Percentiles rank a stretch among this genome's conserved stretches.
These are phyloP conservation scores for Oreortyx pictus DNA, from an alignment of 2,797 vertebrate species.

Conservation along the genomic window DNA sequence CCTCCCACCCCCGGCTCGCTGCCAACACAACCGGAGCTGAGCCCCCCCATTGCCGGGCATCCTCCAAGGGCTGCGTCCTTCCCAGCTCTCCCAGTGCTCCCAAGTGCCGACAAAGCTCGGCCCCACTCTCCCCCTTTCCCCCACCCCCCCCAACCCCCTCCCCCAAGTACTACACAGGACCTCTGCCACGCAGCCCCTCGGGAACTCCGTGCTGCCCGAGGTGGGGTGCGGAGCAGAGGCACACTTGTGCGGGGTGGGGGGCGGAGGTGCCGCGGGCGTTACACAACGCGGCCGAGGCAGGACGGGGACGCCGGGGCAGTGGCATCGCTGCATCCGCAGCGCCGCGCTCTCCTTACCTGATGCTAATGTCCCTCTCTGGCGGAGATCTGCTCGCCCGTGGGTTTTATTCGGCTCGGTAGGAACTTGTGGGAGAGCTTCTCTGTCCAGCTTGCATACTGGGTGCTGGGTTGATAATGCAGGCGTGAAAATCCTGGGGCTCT, in stretches of 20 bases:
- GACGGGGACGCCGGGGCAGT: conserved; percentile 4
- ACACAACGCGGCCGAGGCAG: conserved; percentile 44
- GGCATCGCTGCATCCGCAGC: conserved; percentile 35
- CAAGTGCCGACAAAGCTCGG: background rate
- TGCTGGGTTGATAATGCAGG: conserved; percentile 75
- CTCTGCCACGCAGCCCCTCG: background rate
- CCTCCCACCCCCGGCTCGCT: background rate
- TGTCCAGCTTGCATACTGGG: conserved; percentile 82
- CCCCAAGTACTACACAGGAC: conserved; percentile 33
- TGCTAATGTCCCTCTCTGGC: conserved; percentile 78
- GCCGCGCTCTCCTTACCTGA: conserved; percentile 78
- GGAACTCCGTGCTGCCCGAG: background rate
- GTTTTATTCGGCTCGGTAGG: conserved; percentile 79
- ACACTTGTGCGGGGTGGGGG: background rate
- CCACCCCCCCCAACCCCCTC: background rate
- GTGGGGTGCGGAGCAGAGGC: background rate
- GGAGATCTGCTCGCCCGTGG: conserved; percentile 71
- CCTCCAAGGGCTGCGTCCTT: conserved; percentile 27
- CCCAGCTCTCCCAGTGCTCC: background rate
- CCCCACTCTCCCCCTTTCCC: background rate
- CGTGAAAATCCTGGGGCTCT: conserved; percentile 89
- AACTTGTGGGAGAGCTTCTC: conserved; percentile 77
- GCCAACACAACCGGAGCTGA: background rate
- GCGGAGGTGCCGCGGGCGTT: background rate
- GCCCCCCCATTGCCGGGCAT: background rate